A percentile compares a stretch with the other conserved stretches of the same genome.
These are phyloP conservation scores for Drosophila jambulina DNA, from an alignment of 1,140 invertebrate species.

Conservation along the genomic window DNA sequence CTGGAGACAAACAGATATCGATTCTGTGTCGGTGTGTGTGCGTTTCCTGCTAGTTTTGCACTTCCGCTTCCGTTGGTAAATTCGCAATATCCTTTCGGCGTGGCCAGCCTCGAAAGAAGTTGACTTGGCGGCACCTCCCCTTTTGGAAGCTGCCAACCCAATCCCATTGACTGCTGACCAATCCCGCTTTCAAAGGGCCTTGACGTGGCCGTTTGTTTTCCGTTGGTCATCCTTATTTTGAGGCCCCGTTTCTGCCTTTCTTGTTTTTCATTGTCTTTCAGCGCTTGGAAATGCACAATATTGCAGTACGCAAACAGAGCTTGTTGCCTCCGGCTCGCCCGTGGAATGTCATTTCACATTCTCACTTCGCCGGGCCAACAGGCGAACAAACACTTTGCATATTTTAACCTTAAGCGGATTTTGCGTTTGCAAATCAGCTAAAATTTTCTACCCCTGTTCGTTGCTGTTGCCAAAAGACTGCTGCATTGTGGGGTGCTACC, in stretches of 20 bases:
- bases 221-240: constrained; percentile 12
- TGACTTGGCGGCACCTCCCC: constrained; percentile 11
- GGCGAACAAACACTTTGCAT: constrained; percentile 57
- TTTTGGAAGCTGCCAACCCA: background rate
- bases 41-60: constrained; percentile 50
- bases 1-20: constrained; percentile 61
- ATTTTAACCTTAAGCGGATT: constrained; percentile 62
- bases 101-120: constrained; percentile 19
- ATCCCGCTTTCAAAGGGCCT: constrained; percentile 26
- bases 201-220: constrained; percentile 33
- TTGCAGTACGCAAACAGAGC: constrained; percentile 35
- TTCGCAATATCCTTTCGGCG: constrained; percentile 67
- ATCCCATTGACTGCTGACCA: constrained; percentile 24
- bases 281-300: constrained; percentile 27
- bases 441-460: constrained; percentile 23
- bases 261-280: background rate
- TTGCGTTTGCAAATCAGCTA: constrained; percentile 65
- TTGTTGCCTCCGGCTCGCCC: constrained; percentile 25
- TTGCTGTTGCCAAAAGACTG: constrained; percentile 9
- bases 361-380: constrained; percentile 28
- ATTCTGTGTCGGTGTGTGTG: constrained; percentile 52
- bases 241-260: background rate
- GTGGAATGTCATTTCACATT: constrained; percentile 52
- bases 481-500: constrained; percentile 10
- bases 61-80: constrained; percentile 73